phyloP scores from a whole-genome alignment of 2,797 vertebrate genomes.

The Poliocrania exsul region DNA sequence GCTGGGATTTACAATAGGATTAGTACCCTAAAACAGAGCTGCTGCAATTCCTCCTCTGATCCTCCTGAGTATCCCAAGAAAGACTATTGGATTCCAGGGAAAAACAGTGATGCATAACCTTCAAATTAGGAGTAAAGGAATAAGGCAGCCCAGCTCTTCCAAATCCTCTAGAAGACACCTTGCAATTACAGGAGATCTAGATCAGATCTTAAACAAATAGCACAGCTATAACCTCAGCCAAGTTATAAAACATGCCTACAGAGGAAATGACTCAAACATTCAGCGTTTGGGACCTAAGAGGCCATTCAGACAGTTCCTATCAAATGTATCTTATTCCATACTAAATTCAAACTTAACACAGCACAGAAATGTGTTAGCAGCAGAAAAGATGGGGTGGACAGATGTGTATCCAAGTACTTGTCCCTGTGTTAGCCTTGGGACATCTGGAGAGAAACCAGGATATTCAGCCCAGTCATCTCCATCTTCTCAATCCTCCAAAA shows the following conservation, averaged over 20 bases:
- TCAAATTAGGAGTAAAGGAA: background rate
- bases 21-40: background rate
- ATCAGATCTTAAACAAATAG: background rate
- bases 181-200: background rate
- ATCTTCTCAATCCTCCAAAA: background rate
- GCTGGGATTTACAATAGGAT: background rate
- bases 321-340: background rate
- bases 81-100: background rate
- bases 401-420: background rate
- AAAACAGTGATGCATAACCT: background rate
- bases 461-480: background rate
- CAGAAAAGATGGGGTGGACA: background rate
- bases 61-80: background rate
- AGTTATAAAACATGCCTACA: background rate
- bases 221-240: background rate
- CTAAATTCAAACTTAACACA: background rate
- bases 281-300: fast-evolving
- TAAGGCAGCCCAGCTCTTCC: background rate
- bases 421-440: background rate
- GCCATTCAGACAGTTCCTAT: background rate
- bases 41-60: background rate
- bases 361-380: background rate
- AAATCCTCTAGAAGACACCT: background rate
- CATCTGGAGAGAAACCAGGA: background rate
- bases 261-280: background rate